Base-by-base conservation (phyloP, 92 coral and sea anemone species). In the Porites cylindrica region DNA sequence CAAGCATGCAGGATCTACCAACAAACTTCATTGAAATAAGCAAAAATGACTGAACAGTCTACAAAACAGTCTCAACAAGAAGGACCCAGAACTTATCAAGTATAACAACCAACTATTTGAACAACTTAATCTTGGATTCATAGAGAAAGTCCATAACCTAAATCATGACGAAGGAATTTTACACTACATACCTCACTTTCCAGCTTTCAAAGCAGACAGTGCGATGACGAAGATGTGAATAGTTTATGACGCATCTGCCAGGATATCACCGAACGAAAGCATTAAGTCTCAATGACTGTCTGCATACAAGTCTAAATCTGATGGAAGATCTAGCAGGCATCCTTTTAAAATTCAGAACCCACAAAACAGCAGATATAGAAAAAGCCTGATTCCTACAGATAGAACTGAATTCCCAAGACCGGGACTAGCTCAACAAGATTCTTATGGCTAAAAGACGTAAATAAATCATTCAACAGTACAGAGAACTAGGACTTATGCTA, bases 101-200 rank as follows among this genome's bases (percentile, higher is more conserved):
- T 79, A 86, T 65, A 73, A 80, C 76, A 61, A 80, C 43, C 82
- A 88, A 80, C 86, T 88, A 50, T 52, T 71, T 66, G 91, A 87
- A 32, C 91, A 87, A 58, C 65, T 86, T 51, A 54, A 70, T 19
- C 69, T 71, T 58, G 91, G 83, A 23, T 88, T 88, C 77, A 88
- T 88, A 66, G 87, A 88, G 47, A 82, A 75, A 88, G 77, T 82
- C 16, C 18, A 17, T 7, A 72, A 88, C 60, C 83, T 75, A 67
- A 54, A 59, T 75, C 54, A 3, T 50, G 88, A 88, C 73, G 66
- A 83, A 76, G 82, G 77, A 14, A 20, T 82, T 54, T 52, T 71
- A 21, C 93, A 90, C 53, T 90, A 79, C 86, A 90, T 90, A 10
- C 90, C 93, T 1, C 89, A 84, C 56, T 90, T 85, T 16, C 86